Percentiles rank a stretch among this genome's conserved stretches.
Conservation (phyloP, 2,113 vertebrate genomes). For the Climacteris rufus region DNA sequence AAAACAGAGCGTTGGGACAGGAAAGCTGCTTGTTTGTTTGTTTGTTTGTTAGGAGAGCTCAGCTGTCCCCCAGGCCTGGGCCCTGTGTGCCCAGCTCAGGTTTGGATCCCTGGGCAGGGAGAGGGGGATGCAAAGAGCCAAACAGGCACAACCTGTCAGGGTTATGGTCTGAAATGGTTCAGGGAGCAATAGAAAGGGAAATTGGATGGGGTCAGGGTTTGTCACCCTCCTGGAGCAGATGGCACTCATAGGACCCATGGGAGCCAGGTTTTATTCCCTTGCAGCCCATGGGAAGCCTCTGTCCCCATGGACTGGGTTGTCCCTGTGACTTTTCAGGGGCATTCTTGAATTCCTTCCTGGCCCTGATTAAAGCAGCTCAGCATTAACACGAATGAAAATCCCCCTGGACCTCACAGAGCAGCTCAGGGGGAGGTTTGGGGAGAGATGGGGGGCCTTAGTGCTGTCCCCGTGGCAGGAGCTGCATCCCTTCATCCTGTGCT, state of each 20-base stretch:
- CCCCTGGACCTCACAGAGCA: background rate
- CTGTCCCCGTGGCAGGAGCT: background rate
- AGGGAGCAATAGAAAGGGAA: background rate
- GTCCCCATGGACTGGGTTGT: background rate
- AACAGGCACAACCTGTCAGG: rapidly evolving
- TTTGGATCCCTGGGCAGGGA: background rate
- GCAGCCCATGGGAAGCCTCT: background rate
- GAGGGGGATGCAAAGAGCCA: background rate
- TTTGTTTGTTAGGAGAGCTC: background rate
- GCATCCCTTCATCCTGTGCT: rapidly evolving
- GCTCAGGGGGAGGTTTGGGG: background rate
- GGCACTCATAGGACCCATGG: background rate
- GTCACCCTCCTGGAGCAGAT: background rate
- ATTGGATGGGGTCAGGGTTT: rapidly evolving
- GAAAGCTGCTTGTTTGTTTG: background rate
- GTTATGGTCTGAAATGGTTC: background rate
- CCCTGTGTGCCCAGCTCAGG: background rate
- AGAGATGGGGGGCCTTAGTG: background rate
- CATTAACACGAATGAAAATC: rapidly evolving
- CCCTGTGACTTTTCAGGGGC: background rate
- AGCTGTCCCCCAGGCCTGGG: background rate
- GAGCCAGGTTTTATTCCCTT: background rate
- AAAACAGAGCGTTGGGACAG: background rate
- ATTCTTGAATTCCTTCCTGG: background rate
- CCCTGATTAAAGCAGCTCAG: background rate